These are phyloP conservation scores for Pipa parva DNA, from an alignment of 2,113 vertebrate genomes.

Conservation along the genomic window DNA sequence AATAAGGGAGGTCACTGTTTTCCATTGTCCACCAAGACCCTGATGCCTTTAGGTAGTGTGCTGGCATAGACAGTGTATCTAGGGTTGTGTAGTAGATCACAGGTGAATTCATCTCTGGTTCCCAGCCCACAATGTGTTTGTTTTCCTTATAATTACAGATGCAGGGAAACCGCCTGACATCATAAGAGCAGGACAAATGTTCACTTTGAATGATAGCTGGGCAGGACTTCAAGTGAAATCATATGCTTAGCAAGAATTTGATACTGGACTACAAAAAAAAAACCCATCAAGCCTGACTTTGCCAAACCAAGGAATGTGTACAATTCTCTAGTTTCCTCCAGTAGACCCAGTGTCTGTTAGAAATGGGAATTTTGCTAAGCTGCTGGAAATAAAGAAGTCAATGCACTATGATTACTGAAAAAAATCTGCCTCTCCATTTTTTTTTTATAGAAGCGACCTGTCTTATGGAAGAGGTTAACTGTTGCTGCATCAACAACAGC, in stretches of 20 bases:
- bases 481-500: too few species aligned
- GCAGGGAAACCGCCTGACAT: conserved; percentile 73
- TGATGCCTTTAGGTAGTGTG: too few species aligned
- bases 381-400: too few species aligned
- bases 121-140: conserved; percentile 55
- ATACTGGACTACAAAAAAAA: conserved; percentile 71
- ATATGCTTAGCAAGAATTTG: conserved; percentile 71
- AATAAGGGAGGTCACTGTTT: background rate
- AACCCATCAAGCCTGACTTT: conserved; percentile 62
- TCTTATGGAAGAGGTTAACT: too few species aligned
- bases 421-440: too few species aligned
- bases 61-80: background rate
- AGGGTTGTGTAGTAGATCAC: conserved; percentile 26
- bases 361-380: conserved; percentile 27
- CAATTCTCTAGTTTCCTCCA: conserved; percentile 56
- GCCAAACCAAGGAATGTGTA: conserved; percentile 71
- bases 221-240: conserved; percentile 79
- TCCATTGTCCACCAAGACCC: background rate
- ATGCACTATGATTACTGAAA: too few species aligned
- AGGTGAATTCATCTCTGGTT: conserved; percentile 51
- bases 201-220: conserved; percentile 73
- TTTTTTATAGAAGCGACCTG: too few species aligned
- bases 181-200: conserved; percentile 67
- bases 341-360: conserved; percentile 56
- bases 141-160: conserved; percentile 72